Evolutionary conservation across 2,113 vertebrate genomes (phyloP), one percentile per base, ranked within the genome.

Genomic region (Suncus etruscus): DNA sequence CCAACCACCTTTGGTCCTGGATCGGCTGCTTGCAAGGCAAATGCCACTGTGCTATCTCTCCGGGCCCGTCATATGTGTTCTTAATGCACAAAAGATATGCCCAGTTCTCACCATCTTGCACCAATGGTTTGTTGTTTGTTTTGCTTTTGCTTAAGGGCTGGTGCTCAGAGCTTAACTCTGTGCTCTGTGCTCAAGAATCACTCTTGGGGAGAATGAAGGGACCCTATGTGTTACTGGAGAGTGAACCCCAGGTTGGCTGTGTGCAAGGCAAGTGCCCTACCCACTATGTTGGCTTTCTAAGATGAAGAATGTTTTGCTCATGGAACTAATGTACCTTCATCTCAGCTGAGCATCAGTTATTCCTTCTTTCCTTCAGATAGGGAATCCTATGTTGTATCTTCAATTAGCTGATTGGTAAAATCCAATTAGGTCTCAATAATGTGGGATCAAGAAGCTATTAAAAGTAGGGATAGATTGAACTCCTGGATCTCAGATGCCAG

Each of bases 301-400:
- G 72, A 87, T 58, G 85, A 92, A 91, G 54, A 86, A 72, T 87
- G 91, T 66, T 91, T 95, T 82, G 69, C 68, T 72, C 68, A 31
- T 61, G 18, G 83, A 78, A 85, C 14, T 39, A 15, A 87, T 91
- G 75, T 68, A 24, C 45, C 22, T 76, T 27, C 16, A 54, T 69
- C 54, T 89, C 58, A 29, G 65, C 73, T 47, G 83, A 74, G 32
- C 73, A n/a, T 63, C 85, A 90, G 58, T 22, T 22, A 24, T 3
- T 75, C 48, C 29, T 79, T 76, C 86, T 70, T 24, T 73, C 82
- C 72, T 72, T 69, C 69, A 70, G 78, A 12, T 25, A 20, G 16
- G 65, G 82, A 90, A 81, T 10, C 24, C 48, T 54, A 39, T 24
- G 70, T 32, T 22, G 66, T 47, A 50, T 66, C 58, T 78, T 66